Percentiles rank a stretch among this genome's conserved stretches.
phyloP scores from a whole-genome alignment of 2,113 vertebrate genomes.

The Tragelaphus imberbis region DNA sequence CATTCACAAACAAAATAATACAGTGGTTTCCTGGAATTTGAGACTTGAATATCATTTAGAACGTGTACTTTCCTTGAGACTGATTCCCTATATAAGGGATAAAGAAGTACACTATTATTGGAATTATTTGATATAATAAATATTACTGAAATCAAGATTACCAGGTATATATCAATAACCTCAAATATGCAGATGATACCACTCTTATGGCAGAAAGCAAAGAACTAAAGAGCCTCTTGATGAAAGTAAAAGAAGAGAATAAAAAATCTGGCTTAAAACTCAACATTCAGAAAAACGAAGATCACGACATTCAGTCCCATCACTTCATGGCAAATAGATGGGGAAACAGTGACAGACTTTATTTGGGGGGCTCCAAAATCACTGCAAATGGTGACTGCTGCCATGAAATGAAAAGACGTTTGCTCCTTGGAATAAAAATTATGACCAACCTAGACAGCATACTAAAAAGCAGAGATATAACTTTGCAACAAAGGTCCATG shows the following conservation, averaged over 20 bases:
- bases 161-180: neutral
- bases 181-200: neutral
- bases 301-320: neutral
- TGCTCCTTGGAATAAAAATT: neutral
- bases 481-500: neutral
- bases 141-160: neutral
- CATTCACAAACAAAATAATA: neutral
- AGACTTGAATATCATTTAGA: neutral
- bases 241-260: neutral
- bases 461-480: neutral
- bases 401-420: neutral
- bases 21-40: neutral
- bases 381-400: neutral
- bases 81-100: neutral
- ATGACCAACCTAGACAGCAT: neutral
- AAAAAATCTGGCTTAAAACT: neutral
- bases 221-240: neutral
- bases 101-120: neutral
- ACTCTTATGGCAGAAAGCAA: neutral
- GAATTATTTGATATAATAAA: neutral
- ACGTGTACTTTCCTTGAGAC: neutral
- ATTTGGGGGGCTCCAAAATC: neutral
- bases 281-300: neutral
- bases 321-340: neutral
- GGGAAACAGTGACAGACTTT: neutral